Conservation (phyloP, 2,113 vertebrate genomes). For the Muscicapa adusta region DNA sequence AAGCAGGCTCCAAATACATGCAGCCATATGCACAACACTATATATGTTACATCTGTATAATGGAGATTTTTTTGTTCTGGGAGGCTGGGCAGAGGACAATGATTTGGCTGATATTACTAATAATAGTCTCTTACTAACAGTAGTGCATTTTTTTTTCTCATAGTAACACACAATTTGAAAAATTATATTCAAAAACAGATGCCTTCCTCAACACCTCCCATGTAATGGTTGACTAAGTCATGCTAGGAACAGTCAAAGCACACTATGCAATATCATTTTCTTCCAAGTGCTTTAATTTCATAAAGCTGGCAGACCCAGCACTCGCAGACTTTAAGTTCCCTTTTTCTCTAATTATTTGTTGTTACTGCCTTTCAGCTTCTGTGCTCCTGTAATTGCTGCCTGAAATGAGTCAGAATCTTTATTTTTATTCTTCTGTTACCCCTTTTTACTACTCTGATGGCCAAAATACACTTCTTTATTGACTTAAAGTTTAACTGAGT, state of each 20-base stretch:
- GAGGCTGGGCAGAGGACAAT: neutral
- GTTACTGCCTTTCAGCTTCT: neutral
- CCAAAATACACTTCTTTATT: neutral
- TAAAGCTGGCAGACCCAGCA: neutral
- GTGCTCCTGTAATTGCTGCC: neutral
- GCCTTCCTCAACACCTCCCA: neutral
- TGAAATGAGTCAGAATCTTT: neutral
- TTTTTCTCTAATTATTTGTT: neutral
- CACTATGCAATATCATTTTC: rapidly evolving
- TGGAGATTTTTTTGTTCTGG: neutral
- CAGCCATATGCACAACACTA: neutral
- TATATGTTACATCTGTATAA: rapidly evolving
- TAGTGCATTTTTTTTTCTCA: neutral
- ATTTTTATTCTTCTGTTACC: neutral
- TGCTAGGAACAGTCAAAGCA: neutral
- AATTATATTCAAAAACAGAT: neutral
- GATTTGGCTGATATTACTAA: neutral
- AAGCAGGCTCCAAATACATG: neutral
- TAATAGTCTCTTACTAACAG: neutral
- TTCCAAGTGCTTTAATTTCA: neutral
- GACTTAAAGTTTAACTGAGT: neutral
- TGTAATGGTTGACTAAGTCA: neutral
- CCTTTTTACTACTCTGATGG: neutral
- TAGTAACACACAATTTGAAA: neutral
- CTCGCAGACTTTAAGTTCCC: neutral